Conservation (phyloP, 2,113 vertebrate genomes). For the Scopus umbretta region DNA sequence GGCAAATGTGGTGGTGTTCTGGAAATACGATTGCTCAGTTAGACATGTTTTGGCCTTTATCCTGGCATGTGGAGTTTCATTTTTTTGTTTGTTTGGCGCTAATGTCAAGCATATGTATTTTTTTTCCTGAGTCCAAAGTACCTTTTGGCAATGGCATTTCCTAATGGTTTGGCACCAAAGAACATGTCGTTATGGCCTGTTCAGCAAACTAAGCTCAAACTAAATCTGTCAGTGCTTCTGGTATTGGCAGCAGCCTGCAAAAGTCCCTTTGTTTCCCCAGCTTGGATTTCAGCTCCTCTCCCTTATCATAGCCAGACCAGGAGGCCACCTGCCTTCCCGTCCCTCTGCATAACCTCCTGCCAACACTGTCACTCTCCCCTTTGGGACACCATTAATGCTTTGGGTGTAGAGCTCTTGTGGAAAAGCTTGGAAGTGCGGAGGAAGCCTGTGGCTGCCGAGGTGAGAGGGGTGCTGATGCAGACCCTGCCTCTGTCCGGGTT, state of each 20-base stretch:
- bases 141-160: not conserved
- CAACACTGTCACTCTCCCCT: not conserved
- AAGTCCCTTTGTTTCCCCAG: not conserved
- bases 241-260: not conserved
- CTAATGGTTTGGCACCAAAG: not conserved
- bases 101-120: not conserved
- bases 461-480: not conserved
- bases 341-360: not conserved
- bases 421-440: not conserved
- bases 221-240: not conserved
- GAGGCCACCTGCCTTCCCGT: not conserved
- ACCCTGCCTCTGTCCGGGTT: not conserved
- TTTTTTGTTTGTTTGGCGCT: not conserved
- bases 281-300: not conserved
- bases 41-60: not conserved
- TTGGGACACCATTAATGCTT: not conserved
- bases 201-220: not conserved
- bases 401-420: not conserved
- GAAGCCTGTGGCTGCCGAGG: not conserved
- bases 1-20: not conserved
- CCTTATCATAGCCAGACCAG: not conserved
- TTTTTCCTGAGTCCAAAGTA: not conserved
- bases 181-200: not conserved
- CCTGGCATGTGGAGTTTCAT: not conserved
- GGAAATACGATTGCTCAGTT: not conserved